Evolutionary conservation across 64 coral and sea anemone species (phyloP), one percentile per base, ranked within the genome.

Genomic region (Porites lutea): DNA sequence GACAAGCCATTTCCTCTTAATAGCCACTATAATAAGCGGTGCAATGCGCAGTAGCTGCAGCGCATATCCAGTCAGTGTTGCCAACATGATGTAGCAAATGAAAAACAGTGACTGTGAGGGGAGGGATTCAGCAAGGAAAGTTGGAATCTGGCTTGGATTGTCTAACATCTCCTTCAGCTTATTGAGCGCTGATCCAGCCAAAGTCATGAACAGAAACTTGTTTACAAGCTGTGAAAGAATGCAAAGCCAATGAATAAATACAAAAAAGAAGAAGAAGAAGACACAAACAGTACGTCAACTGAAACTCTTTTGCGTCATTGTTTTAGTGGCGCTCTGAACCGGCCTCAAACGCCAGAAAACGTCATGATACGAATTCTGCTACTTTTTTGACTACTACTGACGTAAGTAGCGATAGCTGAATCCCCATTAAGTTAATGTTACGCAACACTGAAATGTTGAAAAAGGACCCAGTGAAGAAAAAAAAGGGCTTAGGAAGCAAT

Each of bases 21-120:
- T 79, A 14, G 82, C 49, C 78, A 91, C 65, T 45, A 91, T 23
- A 77, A 90, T 76, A 13, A 95, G 88, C 37, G 94, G 94, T 0
- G 86, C 74, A 16, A 89, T 82, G 46, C 89, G 89, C 47, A 95
- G 83, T 16, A 95, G 75, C 65, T 90, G 87, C 61, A 95, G 19
- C 0, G 88, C 81, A 76, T 95, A 90, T 71, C 88, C 88, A 68
- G 89, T 87, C 8, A 95, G 79, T 4, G 94, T 65, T 20, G 79
- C 65, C 15, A 95, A 74, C 94, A 95, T 95, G 20, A 90, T 73
- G 67, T 72, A 91, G 5, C 82, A 91, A 52, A 90, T 95, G 18
- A 95, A 95, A 59, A 95, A 95, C 1, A 74, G 16, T 3, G 94
- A 85, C 73, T 87, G 89, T 15, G 94, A 90, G 7, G 94, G 94